Base-by-base conservation (phyloP, 2,113 vertebrate species). In the Alces alces region DNA sequence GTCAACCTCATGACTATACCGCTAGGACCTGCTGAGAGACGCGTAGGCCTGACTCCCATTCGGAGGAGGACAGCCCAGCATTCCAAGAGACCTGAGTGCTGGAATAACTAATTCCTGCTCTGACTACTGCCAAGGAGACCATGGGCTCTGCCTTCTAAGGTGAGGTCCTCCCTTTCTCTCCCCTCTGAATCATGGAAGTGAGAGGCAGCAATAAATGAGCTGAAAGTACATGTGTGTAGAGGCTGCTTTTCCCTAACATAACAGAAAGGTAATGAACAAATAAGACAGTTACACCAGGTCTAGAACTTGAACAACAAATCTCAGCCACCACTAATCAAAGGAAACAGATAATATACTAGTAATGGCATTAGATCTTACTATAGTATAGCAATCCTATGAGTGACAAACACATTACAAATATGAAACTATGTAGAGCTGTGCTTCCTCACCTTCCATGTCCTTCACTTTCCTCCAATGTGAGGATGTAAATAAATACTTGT, bases 401-500 rank as follows among this genome's bases (percentile, higher is more conserved):
- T 50, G 3, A 45, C 13, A 60, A 36, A 43, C 28, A 83, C 23
- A 25, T 2, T 50, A 15, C 58, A 73, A 52, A 90, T 19, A 45
- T 2, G 15, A 23, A 87, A 39, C 33, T 27, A 45, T 27, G 33
- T 10, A 78, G 14, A 47, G 25, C 9, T 33, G 17, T 0, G 2
- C 28, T 52, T 85, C 83, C 39, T 8, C 5, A 23, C 55, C 15
- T 55, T 58, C n/a, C 28, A 52, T 6, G 25, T 66, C 33, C 28
- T 13, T 73, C 27, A 3, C 14, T 45, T 36, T 54, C 30, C 45
- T 33, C 50, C 16, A 13, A 0, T 2, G 3, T 2, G 4, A 54
- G 33, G 27, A 1, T 6, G 0, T 8, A 36, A 52, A 28, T 8
- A 50, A 52, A 28, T 1, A 4, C 55, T 57, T 1, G 45, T 82